Conservation (phyloP, 2,113 vertebrate species). For the Eulacestoma nigropectus region DNA sequence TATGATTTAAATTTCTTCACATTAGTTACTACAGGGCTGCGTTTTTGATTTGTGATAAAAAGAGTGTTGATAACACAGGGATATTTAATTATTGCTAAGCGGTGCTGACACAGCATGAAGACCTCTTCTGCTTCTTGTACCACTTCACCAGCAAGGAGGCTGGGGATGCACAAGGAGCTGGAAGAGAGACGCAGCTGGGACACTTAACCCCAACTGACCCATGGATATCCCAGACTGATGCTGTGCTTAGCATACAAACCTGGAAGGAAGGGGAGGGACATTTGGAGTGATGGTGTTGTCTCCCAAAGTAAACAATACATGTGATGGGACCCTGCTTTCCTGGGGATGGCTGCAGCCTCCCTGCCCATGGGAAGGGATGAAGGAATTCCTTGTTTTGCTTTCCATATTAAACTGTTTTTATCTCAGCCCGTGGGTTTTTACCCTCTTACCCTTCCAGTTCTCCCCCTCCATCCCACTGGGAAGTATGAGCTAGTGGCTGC, state of each 20-base stretch:
- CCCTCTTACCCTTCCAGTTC: not conserved
- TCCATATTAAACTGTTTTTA: not conserved
- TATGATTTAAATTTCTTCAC: not conserved
- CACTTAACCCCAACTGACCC: not conserved
- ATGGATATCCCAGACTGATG: not conserved
- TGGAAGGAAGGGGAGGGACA: not conserved
- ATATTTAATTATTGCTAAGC: not conserved
- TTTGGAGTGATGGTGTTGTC: not conserved
- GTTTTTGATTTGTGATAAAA: not conserved
- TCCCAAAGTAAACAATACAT: not conserved
- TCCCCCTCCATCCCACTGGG: too few species aligned
- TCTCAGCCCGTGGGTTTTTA: not conserved
- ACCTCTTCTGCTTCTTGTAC: not conserved
- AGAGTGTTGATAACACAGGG: not conserved
- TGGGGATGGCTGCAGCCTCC: not conserved
- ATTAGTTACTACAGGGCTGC: not conserved
- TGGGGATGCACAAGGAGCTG: not conserved
- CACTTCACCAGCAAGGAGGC: not conserved
- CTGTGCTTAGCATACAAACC: not conserved
- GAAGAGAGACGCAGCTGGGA: not conserved
- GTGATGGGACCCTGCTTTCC: not conserved
- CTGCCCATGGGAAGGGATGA: not conserved
- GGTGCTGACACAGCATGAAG: fast-evolving
- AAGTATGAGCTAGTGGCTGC: not conserved
- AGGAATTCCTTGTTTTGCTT: not conserved